A percentile compares a stretch with the other conserved stretches of the same genome.
Evolutionary conservation across 2,113 vertebrate genomes (phyloP).

Genomic region (Conger conger): DNA sequence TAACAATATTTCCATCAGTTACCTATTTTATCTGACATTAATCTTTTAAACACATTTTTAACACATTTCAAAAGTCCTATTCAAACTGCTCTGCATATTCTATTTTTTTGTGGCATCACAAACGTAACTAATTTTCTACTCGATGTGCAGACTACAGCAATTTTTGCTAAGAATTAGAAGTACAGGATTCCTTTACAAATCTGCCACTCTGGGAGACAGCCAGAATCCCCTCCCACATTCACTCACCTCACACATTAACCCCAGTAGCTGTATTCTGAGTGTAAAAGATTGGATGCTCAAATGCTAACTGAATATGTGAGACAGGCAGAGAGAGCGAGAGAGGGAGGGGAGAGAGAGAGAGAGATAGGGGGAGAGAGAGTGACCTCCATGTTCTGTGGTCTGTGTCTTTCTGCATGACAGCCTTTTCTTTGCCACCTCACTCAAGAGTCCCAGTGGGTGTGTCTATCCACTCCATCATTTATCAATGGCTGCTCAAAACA

Average conservation of each 20-base stretch:
- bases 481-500: background rate
- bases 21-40: background rate
- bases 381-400: slow-evolving; percentile 8
- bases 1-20: background rate
- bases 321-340: background rate
- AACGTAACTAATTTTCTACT: too few species aligned
- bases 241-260: background rate
- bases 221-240: background rate
- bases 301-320: background rate
- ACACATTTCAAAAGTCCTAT: background rate
- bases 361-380: slow-evolving; percentile 33
- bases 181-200: background rate
- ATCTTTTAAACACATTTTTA: background rate
- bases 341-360: slow-evolving; percentile 25
- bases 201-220: too few species aligned
- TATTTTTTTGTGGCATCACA: too few species aligned
- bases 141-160: background rate
- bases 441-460: background rate
- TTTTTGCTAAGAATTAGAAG: background rate
- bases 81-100: background rate
- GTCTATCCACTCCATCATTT: background rate
- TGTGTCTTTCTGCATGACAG: background rate
- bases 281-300: background rate
- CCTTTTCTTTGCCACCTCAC: background rate
- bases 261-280: background rate